Evolutionary conservation across 2,113 vertebrate species (phyloP), one percentile per base, ranked within the genome.

Genomic region (Heteronetta atricapilla): DNA sequence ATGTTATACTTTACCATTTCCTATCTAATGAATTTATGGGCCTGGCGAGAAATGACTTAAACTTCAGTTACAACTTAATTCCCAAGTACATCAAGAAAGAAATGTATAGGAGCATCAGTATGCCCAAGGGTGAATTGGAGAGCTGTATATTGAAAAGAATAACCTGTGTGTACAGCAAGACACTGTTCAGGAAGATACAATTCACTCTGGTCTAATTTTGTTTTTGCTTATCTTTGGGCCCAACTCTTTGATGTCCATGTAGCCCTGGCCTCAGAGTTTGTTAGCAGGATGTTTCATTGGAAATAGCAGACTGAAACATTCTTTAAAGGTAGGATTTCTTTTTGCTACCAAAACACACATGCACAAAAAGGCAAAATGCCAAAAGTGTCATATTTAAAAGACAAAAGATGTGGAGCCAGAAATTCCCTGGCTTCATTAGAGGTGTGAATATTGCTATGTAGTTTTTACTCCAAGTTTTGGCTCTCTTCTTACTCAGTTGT

Each of bases 371-470:
- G 90, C 86, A 89, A 94, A 84, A 80, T 90, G 90, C 92, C 93
- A 92, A 78, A 94, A 85, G 90, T 76, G 67, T 90, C 74, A 40
- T 74, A 82, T 89, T 90, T 88, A 84, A 93, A 90, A 66, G 66
- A 91, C 46, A 93, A 79, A 88, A 86, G 40, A 76, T 42, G 11
- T 40, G 59, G 74, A 94, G 90, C 90, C 94, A 96, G 81, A 92
- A 94, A 93, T 96, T 95, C 62, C 42, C 70, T 96, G 93, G 92
- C 95, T 96, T 94, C 25, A 0, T 93, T 90, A 90, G 77, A 95
- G 73, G 92, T 95, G 93, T 92, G 88, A 96, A 92, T 89, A 95
- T 82, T 87, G 59, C 88, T 82, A 6, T 86, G 80, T 72, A 73
- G 77, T 46, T 90, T 95, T 92, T 90, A 79, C 48, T 85, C 70